These are phyloP conservation scores for Henricia sp. DNA, from an alignment of 53 echinoderm and acorn worm species.

Conservation along the genomic window DNA sequence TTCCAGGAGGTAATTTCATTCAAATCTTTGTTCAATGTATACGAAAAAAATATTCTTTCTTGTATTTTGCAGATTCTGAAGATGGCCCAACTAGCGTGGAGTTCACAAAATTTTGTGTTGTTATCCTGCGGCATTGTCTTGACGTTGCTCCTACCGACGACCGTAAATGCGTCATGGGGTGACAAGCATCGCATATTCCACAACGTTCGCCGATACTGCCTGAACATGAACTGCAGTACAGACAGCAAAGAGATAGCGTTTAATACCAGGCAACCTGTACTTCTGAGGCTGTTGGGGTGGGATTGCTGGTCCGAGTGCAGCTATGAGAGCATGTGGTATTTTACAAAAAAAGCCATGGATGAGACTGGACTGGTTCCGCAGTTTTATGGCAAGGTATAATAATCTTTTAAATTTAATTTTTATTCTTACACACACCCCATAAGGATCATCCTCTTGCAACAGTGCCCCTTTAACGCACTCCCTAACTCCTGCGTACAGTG, in stretches of 20 bases:
- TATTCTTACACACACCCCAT: too few species aligned
- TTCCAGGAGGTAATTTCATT: too few species aligned
- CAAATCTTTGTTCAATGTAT: too few species aligned
- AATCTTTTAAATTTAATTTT: background rate
- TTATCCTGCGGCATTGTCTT: background rate
- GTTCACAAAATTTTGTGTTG: conserved; percentile 25
- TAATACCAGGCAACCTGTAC: conserved; percentile 55
- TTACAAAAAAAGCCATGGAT: conserved; percentile 52
- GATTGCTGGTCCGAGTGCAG: conserved; percentile 82
- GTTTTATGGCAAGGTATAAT: conserved; percentile 93
- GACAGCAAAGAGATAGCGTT: conserved; percentile 47
- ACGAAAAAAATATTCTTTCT: too few species aligned
- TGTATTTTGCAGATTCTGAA: too few species aligned
- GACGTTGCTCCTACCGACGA: conserved; percentile 8
- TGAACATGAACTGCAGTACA: conserved; percentile 68
- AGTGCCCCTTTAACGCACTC: too few species aligned
- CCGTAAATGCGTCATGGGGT: conserved; percentile 57
- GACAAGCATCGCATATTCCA: conserved; percentile 59
- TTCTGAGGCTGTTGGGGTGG: conserved; percentile 72
- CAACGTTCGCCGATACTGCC: conserved; percentile 65
- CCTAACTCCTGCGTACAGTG: too few species aligned
- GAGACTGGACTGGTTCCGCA: conserved; percentile 60
- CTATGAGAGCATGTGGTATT: conserved; percentile 82
- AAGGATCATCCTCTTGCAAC: too few species aligned
- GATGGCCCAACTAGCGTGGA: too few species aligned